Evolutionary conservation across 1,140 invertebrate species (phyloP), one percentile per base, ranked within the genome.

Genomic region (Caenorhabditis brenneri): DNA sequence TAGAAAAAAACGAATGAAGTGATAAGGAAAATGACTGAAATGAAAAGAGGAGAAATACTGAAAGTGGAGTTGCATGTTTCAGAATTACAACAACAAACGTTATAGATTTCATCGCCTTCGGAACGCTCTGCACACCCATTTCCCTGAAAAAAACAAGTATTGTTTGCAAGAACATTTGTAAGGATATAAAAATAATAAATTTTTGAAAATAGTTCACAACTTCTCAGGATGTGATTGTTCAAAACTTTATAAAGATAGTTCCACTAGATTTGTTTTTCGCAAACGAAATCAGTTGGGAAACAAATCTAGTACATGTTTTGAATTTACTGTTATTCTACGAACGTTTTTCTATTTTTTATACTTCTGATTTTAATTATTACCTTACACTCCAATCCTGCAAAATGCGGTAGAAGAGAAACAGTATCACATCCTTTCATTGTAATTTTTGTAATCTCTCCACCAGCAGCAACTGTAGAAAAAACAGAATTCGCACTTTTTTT

Each of bases 341-440:
- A n/a, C n/a, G n/a, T n/a, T n/a, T n/a, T n/a, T n/a, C n/a, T n/a
- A n/a, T n/a, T n/a, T n/a, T n/a, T n/a, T n/a, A n/a, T n/a, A n/a
- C n/a, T n/a, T n/a, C n/a, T n/a, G n/a, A n/a, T n/a, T n/a, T n/a
- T 51, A 55, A n/a, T n/a, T 16, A 29, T 31, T 69, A 69, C 81
- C 60, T 49, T 51, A 33, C 81, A 82, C 7, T 27, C 36, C 24
- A 82, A 46, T 39, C 81, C 81, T 9, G 36, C 60, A 39, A 69
- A 82, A 29, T 69, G 39, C 19, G 36, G 55, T 16, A 29, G 27
- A 1, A 82, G 12, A 4, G 55, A 74, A 7, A 82, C 55, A 0
- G 22, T 51, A n/a, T 82, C 60, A 69, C 81, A 82, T 31, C 81
- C 81, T 48, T 74, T 65, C 81, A 82, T 82, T n/a, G 51, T 51